Percentiles rank a stretch among this genome's conserved stretches.
phyloP scores from a whole-genome alignment of 2,113 vertebrate genomes.

The Athene noctua region DNA sequence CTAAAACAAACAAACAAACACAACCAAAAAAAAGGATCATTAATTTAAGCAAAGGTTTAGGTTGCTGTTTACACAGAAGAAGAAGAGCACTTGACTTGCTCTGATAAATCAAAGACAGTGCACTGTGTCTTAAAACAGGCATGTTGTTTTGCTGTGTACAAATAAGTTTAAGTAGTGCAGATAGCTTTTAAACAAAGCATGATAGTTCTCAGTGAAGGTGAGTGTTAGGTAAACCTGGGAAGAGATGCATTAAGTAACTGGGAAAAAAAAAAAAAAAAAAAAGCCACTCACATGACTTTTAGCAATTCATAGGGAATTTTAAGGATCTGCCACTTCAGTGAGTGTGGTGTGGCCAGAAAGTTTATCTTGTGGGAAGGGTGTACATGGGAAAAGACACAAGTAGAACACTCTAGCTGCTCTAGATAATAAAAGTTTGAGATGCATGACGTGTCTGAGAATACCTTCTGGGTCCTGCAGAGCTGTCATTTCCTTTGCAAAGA shows the following conservation, averaged over 20 bases:
- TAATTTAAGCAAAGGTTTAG: neutral
- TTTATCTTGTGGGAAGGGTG: neutral
- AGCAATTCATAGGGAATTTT: neutral
- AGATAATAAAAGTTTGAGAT: neutral
- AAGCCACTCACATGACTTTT: neutral
- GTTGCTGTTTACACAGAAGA: neutral
- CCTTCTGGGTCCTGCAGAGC: neutral
- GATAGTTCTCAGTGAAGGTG: neutral
- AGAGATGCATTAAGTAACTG: neutral
- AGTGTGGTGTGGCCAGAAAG: neutral
- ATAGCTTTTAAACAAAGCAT: neutral
- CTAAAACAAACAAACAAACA: neutral
- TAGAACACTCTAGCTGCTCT: neutral
- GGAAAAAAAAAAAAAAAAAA: too few relatives aligned
- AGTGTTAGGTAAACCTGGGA: neutral
- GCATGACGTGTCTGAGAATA: neutral
- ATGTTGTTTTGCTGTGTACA: neutral
- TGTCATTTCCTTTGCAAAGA: neutral
- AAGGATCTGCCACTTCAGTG: neutral
- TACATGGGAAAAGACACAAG: neutral
- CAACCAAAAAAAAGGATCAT: neutral
- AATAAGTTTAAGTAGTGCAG: neutral
- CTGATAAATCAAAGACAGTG: neutral
- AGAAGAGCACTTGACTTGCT: neutral
- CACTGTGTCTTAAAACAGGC: neutral